These are phyloP conservation scores for Peromyscus californicus DNA, from an alignment of 2,113 vertebrate species.

Conservation along the genomic window DNA sequence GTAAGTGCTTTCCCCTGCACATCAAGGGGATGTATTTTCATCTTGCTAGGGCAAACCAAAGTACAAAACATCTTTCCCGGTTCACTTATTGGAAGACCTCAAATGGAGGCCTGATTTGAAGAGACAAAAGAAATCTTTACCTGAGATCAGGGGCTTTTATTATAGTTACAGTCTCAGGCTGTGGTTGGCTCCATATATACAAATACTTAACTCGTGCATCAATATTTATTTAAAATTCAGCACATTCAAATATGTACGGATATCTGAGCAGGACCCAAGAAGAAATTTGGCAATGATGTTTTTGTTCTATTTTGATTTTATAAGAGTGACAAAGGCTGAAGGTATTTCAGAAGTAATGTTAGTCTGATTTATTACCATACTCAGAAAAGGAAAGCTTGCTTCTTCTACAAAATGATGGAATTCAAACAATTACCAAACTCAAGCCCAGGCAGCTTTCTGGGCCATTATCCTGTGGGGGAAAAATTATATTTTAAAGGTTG, in stretches of 20 bases:
- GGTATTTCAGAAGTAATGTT: slow-evolving; percentile 78
- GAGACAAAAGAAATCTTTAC: slow-evolving; percentile 56
- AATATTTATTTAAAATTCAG: slow-evolving; percentile 73
- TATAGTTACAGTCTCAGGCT: slow-evolving; percentile 44
- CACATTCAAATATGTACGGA: slow-evolving; percentile 77
- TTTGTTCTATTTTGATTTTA: slow-evolving; percentile 82
- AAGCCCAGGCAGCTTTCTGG: slow-evolving; percentile 65
- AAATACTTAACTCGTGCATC: slow-evolving; percentile 25
- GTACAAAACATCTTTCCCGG: neutral
- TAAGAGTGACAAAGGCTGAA: slow-evolving; percentile 77
- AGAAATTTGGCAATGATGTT: slow-evolving; percentile 71
- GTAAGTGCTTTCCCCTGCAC: slow-evolving; percentile 87
- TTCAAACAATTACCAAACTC: slow-evolving; percentile 75
- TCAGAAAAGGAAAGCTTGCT: slow-evolving; percentile 69
- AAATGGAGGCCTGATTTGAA: slow-evolving; percentile 50
- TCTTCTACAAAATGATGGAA: slow-evolving; percentile 76
- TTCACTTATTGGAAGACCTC: neutral
- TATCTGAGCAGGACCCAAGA: slow-evolving; percentile 59
- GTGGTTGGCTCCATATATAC: neutral
- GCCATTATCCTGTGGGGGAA: slow-evolving; percentile 70
- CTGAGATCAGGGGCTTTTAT: slow-evolving; percentile 21
- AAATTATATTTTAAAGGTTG: slow-evolving; percentile 69
- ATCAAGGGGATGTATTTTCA: slow-evolving; percentile 47
- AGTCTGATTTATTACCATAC: slow-evolving; percentile 78
- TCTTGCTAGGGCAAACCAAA: neutral